phyloP scores from a whole-genome alignment of 2,797 vertebrate species.

The Petrocephalus sullivani region DNA sequence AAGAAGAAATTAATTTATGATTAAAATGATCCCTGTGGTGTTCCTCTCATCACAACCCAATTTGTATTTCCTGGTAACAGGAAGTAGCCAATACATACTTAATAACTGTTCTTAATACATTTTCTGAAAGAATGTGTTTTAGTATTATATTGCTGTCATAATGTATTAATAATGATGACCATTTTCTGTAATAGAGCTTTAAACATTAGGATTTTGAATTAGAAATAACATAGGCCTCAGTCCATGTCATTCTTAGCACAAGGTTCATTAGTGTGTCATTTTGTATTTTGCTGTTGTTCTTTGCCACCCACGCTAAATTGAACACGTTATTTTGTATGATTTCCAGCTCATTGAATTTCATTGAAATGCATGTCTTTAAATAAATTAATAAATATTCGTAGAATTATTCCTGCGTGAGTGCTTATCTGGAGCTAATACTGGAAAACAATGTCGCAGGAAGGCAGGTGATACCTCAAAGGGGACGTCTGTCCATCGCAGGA shows the following conservation, averaged over 20 bases:
- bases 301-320: not conserved
- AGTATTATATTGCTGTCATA: constrained; percentile 48
- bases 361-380: not conserved
- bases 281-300: constrained; percentile 18
- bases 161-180: constrained; percentile 27
- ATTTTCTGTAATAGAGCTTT: constrained; percentile 41
- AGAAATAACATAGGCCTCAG: constrained; percentile 39
- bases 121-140: constrained; percentile 60
- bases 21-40: constrained; percentile 20
- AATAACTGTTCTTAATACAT: constrained; percentile 51
- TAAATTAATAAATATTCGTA: not conserved
- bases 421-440: not conserved
- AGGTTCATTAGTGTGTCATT: constrained; percentile 43
- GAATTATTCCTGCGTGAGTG: not conserved
- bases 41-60: constrained; percentile 20
- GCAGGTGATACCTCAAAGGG: too few relatives aligned
- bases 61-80: constrained; percentile 39
- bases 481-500: not conserved
- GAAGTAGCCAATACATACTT: constrained; percentile 34
- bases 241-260: constrained; percentile 54
- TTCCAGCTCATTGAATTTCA: not conserved
- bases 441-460: not conserved
- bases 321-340: not conserved
- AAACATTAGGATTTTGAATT: constrained; percentile 34
- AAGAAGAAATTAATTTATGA: not conserved